Evolutionary conservation across 2,888 invertebrate species (phyloP).

Genomic region (Synanthedon myopaeformis): DNA sequence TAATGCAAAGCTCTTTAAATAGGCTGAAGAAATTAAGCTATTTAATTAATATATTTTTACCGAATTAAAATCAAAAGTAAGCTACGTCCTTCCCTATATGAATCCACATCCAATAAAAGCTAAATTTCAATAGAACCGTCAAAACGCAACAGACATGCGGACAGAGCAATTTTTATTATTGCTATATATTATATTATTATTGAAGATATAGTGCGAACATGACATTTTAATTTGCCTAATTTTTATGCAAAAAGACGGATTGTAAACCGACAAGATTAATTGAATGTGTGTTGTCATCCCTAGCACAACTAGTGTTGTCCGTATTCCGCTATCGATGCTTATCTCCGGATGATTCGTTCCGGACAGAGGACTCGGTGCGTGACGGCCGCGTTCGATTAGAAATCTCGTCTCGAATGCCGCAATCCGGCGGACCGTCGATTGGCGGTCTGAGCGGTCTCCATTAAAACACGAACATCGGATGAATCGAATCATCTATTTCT

Average conservation of each 20-base stretch:
- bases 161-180: too few species aligned
- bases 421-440: slow-evolving; percentile 22
- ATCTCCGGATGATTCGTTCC: slow-evolving; percentile 44
- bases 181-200: too few species aligned
- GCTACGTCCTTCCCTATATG: too few species aligned
- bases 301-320: slow-evolving; percentile 9
- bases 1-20: too few species aligned
- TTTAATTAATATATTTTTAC: too few species aligned
- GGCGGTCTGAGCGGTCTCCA: slow-evolving; percentile 16
- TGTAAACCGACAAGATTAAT: not conserved
- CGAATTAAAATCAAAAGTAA: too few species aligned
- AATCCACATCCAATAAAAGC: too few species aligned
- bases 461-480: slow-evolving; percentile 22
- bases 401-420: slow-evolving; percentile 44
- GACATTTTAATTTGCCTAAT: too few species aligned
- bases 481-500: slow-evolving; percentile 4
- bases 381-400: slow-evolving; percentile 42
- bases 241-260: not conserved
- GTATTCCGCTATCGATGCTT: slow-evolving; percentile 36
- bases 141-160: too few species aligned
- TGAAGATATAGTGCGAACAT: too few species aligned
- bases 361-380: slow-evolving; percentile 40
- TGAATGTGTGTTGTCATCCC: slow-evolving; percentile 1
- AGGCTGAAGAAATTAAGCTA: too few species aligned
- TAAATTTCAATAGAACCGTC: too few species aligned